Base-by-base conservation (phyloP, 1,140 invertebrate genomes). In the Mya arenaria region DNA sequence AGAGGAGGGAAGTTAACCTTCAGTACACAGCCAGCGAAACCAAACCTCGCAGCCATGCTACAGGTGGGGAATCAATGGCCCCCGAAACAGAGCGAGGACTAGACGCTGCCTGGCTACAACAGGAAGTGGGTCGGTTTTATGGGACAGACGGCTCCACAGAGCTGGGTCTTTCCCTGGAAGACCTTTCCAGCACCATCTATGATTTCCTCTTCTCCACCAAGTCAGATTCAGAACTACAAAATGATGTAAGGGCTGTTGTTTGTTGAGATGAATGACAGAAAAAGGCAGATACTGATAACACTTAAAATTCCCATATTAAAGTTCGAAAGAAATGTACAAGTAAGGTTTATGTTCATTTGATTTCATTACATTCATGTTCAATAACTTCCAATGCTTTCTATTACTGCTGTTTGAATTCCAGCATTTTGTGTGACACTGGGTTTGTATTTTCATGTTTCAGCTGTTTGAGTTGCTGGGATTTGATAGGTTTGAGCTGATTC, bases 391-490 rank as follows among this genome's bases (percentile, higher is more conserved):
- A n/a, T n/a, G n/a, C n/a, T n/a, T n/a, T n/a, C n/a, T n/a, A n/a
- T n/a, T n/a, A n/a, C n/a, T n/a, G n/a, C n/a, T n/a, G n/a, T n/a
- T n/a, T n/a, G n/a, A n/a, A n/a, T n/a, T n/a, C n/a, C n/a, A n/a
- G n/a, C n/a, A n/a, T n/a, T n/a, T n/a, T n/a, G n/a, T n/a, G n/a
- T n/a, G n/a, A n/a, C n/a, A n/a, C n/a, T n/a, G n/a, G n/a, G n/a
- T n/a, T n/a, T n/a, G n/a, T n/a, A n/a, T n/a, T n/a, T n/a, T n/a
- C n/a, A n/a, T n/a, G n/a, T n/a, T 84, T 73, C 88, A 95, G 91
- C 92, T 99, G 8, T 96, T 98, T 93, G 97, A 98, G 85, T 92
- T 98, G 25, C 93, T 97, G 72, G 97, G 98, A 6, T 97, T 96
- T 93, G 96, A 98, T 86, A 94, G 96, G 85, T 96, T 99, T 91